Evolutionary conservation across 2,797 vertebrate genomes (phyloP).

Genomic region (Acanthurus leucopareius): DNA sequence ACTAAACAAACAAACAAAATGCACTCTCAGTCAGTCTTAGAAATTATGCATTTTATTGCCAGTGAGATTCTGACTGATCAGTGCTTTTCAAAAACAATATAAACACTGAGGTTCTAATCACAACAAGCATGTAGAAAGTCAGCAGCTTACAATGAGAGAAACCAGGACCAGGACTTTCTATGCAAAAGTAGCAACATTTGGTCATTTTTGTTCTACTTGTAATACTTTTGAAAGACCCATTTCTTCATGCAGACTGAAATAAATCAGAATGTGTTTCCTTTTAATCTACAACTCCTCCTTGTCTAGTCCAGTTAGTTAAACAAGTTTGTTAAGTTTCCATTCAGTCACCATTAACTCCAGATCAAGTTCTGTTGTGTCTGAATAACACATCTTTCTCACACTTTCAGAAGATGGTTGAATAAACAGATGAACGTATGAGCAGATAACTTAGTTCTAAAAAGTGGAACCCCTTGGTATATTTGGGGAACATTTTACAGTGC

Average conservation of each 20-base stretch:
- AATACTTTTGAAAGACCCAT: background rate
- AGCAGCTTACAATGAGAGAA: background rate
- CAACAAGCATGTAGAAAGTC: background rate
- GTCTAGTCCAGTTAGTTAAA: conserved; percentile 11
- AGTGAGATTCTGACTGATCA: background rate
- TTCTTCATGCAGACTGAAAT: conserved; percentile 1
- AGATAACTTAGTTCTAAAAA: background rate
- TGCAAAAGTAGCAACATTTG: background rate
- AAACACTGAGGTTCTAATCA: background rate
- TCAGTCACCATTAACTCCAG: conserved; percentile 53
- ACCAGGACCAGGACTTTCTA: background rate
- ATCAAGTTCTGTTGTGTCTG: background rate
- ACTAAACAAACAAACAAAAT: conserved; percentile 5
- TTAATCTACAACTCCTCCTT: conserved; percentile 37
- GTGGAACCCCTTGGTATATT: background rate
- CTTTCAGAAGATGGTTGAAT: background rate
- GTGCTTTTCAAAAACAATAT: conserved; percentile 5
- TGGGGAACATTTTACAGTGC: conserved; percentile 5
- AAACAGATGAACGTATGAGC: background rate
- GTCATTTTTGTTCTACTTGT: background rate
- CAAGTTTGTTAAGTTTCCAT: conserved; percentile 53
- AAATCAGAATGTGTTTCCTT: background rate
- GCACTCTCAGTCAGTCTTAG: conserved; percentile 1
- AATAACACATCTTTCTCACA: too few species aligned
- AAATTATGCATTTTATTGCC: conserved; percentile 1